Evolutionary conservation across 2,113 vertebrate species (phyloP), one percentile per base, ranked within the genome.

Genomic region (Crotalus viridis): DNA sequence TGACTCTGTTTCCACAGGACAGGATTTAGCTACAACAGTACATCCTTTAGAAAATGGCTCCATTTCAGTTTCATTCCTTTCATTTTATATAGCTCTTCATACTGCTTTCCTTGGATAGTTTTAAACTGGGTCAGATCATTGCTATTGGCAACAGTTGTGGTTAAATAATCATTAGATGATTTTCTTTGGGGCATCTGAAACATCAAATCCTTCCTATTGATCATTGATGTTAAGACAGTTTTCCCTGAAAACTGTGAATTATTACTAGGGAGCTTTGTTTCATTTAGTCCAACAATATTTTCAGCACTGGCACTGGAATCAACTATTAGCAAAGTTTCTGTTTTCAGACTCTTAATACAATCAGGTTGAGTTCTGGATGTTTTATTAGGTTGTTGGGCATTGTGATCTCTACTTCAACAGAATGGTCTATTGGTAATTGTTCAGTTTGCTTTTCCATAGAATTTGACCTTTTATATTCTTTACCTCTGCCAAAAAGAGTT

Each of bases 141-240:
- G 43, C 98, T 97, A 96, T 97, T 99, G 94, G 97, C 95, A 94
- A 99, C 98, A 57, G 98, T 98, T 91, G 98, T 99, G 2, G 99
- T 99, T 94, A 99, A 98, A 2, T 99, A 99, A 89, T 99, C 98
- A 96, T 99, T 99, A 85, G 99, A 99, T 1, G 99, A 99, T 96
- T 98, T 98, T 90, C 98, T 98, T 2, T 98, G 97, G 5, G 98
- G 98, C 96, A 97, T 99, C 9, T 98, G 95, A 92, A 99, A 98
- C 0, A 96, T 97, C 81, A 98, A 93, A 55, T 98, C 97, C 90
- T 96, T 96, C 91, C 96, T 98, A 24, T 96, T 95, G 28, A 95
- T 0, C 0, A 92, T 1, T 81, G 95, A 93, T 15, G 92, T 90
- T 90, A 94, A 95, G 89, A 92, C 90, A 92, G 93, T 93, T 69